Evolutionary conservation across 1,140 invertebrate species (phyloP).

Genomic region (Bombus superbus): DNA sequence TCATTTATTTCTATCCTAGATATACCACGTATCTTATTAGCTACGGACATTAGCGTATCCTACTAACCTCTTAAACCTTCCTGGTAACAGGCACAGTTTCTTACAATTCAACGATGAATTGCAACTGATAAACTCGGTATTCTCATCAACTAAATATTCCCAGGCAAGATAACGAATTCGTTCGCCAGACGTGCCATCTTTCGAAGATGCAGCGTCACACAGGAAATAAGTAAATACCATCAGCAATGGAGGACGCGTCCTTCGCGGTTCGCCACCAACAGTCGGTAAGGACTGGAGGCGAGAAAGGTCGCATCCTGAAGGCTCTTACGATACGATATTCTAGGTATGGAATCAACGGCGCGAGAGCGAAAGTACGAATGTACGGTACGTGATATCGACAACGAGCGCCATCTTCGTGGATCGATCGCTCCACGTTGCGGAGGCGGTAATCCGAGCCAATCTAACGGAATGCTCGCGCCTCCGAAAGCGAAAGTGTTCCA

Average conservation of each 20-base stretch:
- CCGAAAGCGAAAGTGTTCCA: slow-evolving; percentile 45
- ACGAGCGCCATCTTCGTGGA: slow-evolving; percentile 44
- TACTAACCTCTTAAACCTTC: too few species aligned
- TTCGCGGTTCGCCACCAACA: slow-evolving; percentile 42
- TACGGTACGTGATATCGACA: slow-evolving; percentile 1
- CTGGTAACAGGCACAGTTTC: too few species aligned
- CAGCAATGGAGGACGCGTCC: slow-evolving; percentile 34
- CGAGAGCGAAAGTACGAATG: slow-evolving; percentile 31
- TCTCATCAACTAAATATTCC: neutral
- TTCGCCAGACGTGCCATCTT: slow-evolving; percentile 50
- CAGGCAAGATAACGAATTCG: neutral
- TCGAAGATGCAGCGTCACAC: slow-evolving; percentile 25
- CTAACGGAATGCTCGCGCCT: slow-evolving; percentile 4
- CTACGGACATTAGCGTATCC: too few species aligned
- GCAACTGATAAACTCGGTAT: neutral
- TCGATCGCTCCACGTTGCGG: slow-evolving; percentile 37
- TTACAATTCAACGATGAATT: neutral
- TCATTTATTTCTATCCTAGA: too few species aligned
- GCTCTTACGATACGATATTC: slow-evolving; percentile 56
- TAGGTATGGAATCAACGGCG: slow-evolving; percentile 14
- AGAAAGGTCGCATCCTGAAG: slow-evolving; percentile 40
- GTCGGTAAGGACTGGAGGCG: slow-evolving; percentile 56
- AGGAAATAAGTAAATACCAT: neutral
- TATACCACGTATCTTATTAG: too few species aligned
- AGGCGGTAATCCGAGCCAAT: slow-evolving; percentile 1